Evolutionary conservation across 2,797 vertebrate species (phyloP), one percentile per base, ranked within the genome.

Genomic region (Malurus splendens): DNA sequence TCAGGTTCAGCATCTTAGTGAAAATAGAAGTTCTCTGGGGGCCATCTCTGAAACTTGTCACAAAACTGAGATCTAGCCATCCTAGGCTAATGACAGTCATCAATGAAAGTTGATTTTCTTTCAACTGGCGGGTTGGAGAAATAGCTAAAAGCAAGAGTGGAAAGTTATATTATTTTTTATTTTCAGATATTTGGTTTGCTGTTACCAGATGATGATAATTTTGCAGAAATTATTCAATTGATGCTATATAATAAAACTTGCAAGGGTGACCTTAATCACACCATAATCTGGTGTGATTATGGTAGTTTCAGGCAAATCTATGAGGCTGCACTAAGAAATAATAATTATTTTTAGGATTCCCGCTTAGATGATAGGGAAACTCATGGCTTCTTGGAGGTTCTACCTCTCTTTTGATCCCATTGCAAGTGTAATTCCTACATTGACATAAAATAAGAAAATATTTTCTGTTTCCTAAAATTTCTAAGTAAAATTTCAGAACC

Each of bases 11-110:
- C 76, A 83, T 92, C 76, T 91, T 90, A 94, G 91, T 0, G 7
- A 96, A 95, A 93, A 90, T 75, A 86, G 74, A 94, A 93, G 92
- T 94, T 95, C 90, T 95, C 95, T 89, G 54, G 94, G 90, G 94
- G 81, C 89, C 81, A 90, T 93, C 89, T 86, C 79, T 93, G 92
- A 93, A 95, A 93, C 93, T 92, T 95, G 89, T 93, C 87, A 89
- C 76, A 90, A 90, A 96, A 75, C 87, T 92, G 91, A 20, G 23
- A 94, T 95, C 82, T 90, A 95, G 83, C 75, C 79, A 86, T 93
- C 82, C 91, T 84, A 89, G 87, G 71, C 93, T 96, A 95, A 96
- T 93, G 91, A 87, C 91, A 96, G 71, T 86, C 94, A 93, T 93
- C 95, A 92, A 73, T 94, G 93, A 89, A 91, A 82, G 76, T 6